These are phyloP conservation scores for Anabacerthia variegaticeps DNA, from an alignment of 2,797 vertebrate species.

Conservation along the genomic window DNA sequence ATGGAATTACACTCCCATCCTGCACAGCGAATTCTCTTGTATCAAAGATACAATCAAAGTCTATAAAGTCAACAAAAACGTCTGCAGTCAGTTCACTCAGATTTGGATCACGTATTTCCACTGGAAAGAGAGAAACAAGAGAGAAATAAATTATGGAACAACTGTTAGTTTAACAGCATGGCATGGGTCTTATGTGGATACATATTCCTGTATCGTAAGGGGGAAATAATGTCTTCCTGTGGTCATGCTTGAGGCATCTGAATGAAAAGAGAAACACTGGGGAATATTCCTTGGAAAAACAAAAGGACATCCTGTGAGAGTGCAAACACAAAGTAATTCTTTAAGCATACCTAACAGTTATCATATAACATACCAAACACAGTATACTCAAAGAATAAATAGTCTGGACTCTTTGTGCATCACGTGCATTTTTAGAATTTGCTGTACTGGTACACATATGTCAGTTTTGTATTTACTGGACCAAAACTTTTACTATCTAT, in stretches of 20 bases:
- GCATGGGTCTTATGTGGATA: background rate
- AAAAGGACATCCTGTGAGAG: conserved; percentile 65
- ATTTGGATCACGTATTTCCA: conserved; percentile 9
- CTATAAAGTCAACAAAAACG: conserved; percentile 22
- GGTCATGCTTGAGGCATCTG: conserved; percentile 26
- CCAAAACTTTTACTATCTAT: background rate
- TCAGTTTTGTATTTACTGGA: background rate
- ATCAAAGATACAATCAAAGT: conserved; percentile 16
- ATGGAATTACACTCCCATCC: conserved; percentile 57
- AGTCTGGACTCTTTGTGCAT: background rate
- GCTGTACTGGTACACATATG: background rate
- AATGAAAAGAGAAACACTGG: conserved; percentile 54
- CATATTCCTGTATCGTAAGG: background rate
- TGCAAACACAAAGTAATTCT: conserved; percentile 22
- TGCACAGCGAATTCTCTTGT: background rate
- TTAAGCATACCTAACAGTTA: background rate
- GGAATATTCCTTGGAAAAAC: conserved; percentile 64
- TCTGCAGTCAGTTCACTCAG: conserved; percentile 1
- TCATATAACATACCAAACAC: background rate
- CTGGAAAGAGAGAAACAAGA: background rate
- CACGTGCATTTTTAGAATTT: background rate
- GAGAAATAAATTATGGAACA: conserved; percentile 35
- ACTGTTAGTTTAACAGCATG: conserved; percentile 13
- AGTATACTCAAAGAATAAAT: background rate
- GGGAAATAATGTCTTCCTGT: conserved; percentile 67